Base-by-base conservation (phyloP, 2,113 vertebrate genomes). In the Pedionomus torquatus region DNA sequence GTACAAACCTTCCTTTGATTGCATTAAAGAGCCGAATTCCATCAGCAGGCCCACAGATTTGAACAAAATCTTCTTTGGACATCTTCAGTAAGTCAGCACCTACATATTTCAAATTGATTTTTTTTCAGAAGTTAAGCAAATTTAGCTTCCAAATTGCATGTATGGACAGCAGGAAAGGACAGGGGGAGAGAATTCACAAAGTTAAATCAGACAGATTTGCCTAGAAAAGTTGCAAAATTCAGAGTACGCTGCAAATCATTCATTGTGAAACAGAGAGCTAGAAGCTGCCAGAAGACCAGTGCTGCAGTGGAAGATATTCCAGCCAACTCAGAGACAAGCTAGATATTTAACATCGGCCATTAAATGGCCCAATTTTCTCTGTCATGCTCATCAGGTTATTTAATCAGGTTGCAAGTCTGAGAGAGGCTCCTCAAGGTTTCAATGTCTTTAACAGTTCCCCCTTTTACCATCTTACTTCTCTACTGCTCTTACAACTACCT, bases 21-120 rank as follows among this genome's bases (percentile, higher is more conserved):
- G 98, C 98, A 69, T 99, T 99, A 86, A 99, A 99, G 89, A 99
- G 99, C 43, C 99, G 98, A 96, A 99, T 99, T 48, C 99, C 99
- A 54, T 99, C 99, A 48, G 99, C 99, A 39, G 99, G 99, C 23
- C 99, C 99, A 92, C 99, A 99, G 94, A 99, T 98, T 98, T 99
- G 99, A 94, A 99, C 98, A 97, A 99, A 97, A 78, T 99, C 99
- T 26, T 99, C 99, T 92, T 98, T 98, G 94, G 98, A 99, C 99
- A 99, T 99, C 96, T 99, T 99, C 96, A 99, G 90, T 95, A 99
- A 98, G 97, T 99, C 99, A 18, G 98, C 98, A 96, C 99, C 99
- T 99, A 94, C 33, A 95, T 69, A 97, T 97, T 96, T 72, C 86
- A 93, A 92, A 49, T 89, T 78, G 31, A 88, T 84, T 84, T 83